Base-by-base conservation (phyloP, 2,888 invertebrate species). In the Xylota segnis region DNA sequence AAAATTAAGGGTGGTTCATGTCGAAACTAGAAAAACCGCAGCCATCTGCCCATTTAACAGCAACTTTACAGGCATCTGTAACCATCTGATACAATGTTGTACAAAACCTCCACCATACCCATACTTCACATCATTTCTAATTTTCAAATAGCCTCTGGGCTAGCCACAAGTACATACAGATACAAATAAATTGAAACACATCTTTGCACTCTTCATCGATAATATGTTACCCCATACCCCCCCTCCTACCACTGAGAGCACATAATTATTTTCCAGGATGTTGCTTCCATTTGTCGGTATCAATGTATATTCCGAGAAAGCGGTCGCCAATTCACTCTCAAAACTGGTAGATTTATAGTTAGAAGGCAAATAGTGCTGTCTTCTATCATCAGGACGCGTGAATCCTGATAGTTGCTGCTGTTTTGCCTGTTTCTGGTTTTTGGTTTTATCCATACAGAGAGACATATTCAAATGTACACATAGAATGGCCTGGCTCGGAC, bases 341-440 rank as follows among this genome's bases (percentile, higher is more conserved):
- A 58, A 43, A 75, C 45, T 78, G 54, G 68, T 70, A 63, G 63
- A 84, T 75, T 81, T 43, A 71, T 76, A 72, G 79, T 59, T 84
- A 45, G 3, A 65, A 65, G 79, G 81, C 81, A 74, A 74, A 78
- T 74, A 29, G 54, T 72, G 37, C 32, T 78, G 47, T 70, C 68
- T 71, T 66, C 52, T 34, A 66, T 74, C 71, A 76, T 27, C 40
- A 37, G 54, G 40, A 84, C 54, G 32, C 59, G 52, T 61, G 58
- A 86, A 71, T 81, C 61, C 65, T 81, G 71, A 72, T 76, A 72
- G 29, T 61, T 79, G 70, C 76, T 81, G 70, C 76, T 81, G 45
- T 34, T 65, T 68, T 82, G 23, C 23, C 34, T 74, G 70, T 56
- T 79, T 45, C 56, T 63, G 59, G 52, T 65, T 71, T 71, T 72